A percentile compares a stretch with the other conserved stretches of the same genome.
phyloP scores from a whole-genome alignment of 2,113 vertebrate species.

The Echinops telfairi region DNA sequence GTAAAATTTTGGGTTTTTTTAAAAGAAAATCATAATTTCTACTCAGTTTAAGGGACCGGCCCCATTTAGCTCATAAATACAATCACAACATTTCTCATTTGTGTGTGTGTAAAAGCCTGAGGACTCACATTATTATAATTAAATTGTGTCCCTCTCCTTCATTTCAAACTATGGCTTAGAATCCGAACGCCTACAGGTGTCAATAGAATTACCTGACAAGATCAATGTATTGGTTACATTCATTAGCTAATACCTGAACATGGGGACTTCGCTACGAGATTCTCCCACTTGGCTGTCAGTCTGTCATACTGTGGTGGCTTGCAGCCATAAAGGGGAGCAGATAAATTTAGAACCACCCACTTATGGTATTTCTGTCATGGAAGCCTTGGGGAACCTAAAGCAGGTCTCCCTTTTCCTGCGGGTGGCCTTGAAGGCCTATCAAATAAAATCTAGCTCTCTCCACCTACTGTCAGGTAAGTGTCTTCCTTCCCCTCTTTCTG shows the following conservation, averaged over 20 bases:
- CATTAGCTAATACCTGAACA: too few species aligned
- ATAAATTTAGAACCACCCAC: background rate
- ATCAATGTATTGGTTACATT: too few species aligned
- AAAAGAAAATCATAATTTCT: background rate
- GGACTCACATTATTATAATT: too few species aligned
- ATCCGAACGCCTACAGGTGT: too few species aligned
- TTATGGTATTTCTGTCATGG: background rate
- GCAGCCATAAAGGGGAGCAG: background rate
- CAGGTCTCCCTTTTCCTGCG: background rate
- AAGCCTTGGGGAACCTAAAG: background rate
- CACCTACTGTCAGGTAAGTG: background rate
- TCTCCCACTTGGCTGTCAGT: too few species aligned
- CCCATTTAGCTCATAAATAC: slow-evolving; percentile 19
- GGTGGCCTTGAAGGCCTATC: background rate
- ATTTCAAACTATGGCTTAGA: too few species aligned
- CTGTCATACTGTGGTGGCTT: too few species aligned
- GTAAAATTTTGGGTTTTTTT: too few species aligned
- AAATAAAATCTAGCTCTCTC: background rate
- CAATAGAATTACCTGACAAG: too few species aligned
- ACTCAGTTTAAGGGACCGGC: slow-evolving; percentile 15
- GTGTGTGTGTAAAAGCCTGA: background rate
- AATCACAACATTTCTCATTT: background rate
- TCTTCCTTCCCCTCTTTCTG: too few species aligned
- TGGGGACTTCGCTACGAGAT: too few species aligned
- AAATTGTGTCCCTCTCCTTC: too few species aligned